These are phyloP conservation scores for Ceraclea dissimilis DNA, from an alignment of 2,888 invertebrate species.

Conservation along the genomic window DNA sequence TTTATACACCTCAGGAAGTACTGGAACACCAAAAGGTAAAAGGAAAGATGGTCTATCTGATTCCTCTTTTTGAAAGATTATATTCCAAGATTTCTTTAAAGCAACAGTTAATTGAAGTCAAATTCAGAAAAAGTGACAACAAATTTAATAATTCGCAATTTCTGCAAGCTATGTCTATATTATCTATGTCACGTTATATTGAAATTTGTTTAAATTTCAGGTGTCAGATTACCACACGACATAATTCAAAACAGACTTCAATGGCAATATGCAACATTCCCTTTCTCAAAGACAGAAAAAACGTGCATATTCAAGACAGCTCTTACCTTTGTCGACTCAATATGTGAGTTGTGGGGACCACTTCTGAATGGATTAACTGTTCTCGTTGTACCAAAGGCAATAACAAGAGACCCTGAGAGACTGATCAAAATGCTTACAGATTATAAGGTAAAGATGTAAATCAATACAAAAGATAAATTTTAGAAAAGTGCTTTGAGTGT, in stretches of 20 bases:
- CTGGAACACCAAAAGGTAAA: constrained; percentile 78
- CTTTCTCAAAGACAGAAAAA: constrained; percentile 59
- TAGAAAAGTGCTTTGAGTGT: no score
- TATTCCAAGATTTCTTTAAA: no score
- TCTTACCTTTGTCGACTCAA: constrained; percentile 84
- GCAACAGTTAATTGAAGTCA: no score
- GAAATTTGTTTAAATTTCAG: constrained; percentile 36
- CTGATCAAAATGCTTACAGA: constrained; percentile 61
- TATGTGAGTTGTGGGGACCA: constrained; percentile 83
- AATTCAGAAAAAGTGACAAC: no score
- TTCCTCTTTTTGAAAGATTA: no score
- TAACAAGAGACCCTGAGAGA: constrained; percentile 71
- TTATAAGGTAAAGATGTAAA: constrained; percentile 56
- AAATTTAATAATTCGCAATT: no score
- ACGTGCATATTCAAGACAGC: constrained; percentile 85
- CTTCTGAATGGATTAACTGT: constrained; percentile 63
- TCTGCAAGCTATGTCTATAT: no score
- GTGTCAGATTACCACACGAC: constrained; percentile 71
- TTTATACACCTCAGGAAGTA: constrained; percentile 83
- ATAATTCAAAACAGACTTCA: constrained; percentile 73
- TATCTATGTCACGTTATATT: no score
- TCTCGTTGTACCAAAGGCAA: constrained; percentile 63
- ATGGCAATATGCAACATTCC: constrained; percentile 83
- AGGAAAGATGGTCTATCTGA: no score
- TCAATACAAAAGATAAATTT: no score